Conservation (phyloP, 2,797 vertebrate species). For the Tangara arthus region DNA sequence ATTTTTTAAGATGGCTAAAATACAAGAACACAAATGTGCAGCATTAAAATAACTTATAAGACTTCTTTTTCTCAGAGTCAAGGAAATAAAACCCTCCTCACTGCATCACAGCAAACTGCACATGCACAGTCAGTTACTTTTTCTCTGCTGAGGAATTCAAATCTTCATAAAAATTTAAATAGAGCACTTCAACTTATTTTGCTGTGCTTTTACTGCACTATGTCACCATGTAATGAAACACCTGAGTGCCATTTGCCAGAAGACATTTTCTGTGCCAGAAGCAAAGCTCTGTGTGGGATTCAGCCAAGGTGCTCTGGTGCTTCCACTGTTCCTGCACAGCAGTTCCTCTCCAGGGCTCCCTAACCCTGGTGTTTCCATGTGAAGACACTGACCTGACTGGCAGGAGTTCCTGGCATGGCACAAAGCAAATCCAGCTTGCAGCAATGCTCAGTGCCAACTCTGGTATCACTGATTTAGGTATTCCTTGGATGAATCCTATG, state of each 20-base stretch:
- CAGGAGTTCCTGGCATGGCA: background rate
- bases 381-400: background rate
- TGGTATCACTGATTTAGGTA: background rate
- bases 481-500: background rate
- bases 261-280: background rate
- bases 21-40: background rate
- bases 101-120: background rate
- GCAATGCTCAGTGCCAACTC: background rate
- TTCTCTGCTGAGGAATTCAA: background rate
- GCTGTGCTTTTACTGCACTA: background rate
- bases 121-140: background rate
- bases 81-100: background rate
- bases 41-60: background rate
- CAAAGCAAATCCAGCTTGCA: background rate
- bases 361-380: background rate
- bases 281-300: background rate
- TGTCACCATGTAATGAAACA: background rate
- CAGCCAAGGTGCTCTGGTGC: background rate
- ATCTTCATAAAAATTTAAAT: background rate
- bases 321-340: background rate
- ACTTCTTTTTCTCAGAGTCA: background rate
- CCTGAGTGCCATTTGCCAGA: background rate
- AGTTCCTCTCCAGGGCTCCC: background rate
- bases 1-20: background rate
- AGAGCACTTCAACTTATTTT: background rate